Evolutionary conservation across 2,113 vertebrate species (phyloP), one percentile per base, ranked within the genome.

Genomic region (Motacilla alba): DNA sequence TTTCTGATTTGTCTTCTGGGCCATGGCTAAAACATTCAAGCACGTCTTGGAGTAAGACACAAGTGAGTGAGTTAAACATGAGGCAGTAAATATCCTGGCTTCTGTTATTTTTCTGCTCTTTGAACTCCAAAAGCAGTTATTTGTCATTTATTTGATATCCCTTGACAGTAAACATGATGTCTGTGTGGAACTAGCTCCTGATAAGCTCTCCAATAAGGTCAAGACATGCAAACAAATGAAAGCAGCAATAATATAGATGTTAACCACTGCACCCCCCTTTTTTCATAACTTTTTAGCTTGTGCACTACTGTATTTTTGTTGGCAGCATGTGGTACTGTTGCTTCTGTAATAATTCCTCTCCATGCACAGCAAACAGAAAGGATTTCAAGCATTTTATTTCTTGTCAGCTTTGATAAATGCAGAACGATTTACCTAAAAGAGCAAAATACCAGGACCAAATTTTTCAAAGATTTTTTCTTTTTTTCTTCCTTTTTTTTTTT

Each of bases 311-410:
- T 87, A 84, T 60, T 80, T 93, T 89, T 95, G 93, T 91, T 93
- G 92, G 90, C 86, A 95, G 84, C 85, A 58, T 88, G 89, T 73
- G 87, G 93, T 91, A 70, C 92, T 90, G 47, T 84, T 83, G 43
- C 91, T 95, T 88, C 82, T 96, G 80, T 73, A 92, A 95, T 96
- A 94, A 96, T 95, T 94, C 3, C 21, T 91, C 81, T 95, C 95
- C 81, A 91, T 91, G 66, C 60, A 72, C 86, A 90, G 59, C 80
- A 84, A 96, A 94, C 94, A 88, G 87, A 96, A 97, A 96, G 88
- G 67, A 94, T 97, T 95, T 95, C 75, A 96, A 84, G 78, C 95
- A 95, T 97, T 98, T 98, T 96, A 95, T 98, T 97, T 97, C 85
- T 91, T 96, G 97, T 97, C 96, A 95, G 43, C 80, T 95, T 89